Conservation (phyloP, 2,888 invertebrate species). For the Drosophila sordidapex region DNA sequence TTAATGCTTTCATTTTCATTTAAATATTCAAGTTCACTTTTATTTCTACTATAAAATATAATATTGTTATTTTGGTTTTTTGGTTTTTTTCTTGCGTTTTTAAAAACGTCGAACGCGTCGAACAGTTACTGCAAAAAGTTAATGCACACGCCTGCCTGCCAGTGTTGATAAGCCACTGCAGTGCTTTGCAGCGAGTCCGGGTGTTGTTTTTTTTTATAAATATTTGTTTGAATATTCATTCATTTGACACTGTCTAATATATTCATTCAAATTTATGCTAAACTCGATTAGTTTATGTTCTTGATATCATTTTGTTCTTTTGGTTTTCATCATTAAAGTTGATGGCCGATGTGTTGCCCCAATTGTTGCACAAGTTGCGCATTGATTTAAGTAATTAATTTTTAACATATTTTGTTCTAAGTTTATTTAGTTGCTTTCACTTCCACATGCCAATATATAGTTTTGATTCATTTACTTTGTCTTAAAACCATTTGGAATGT, state of each 20-base stretch:
- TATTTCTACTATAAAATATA: conserved; percentile 69
- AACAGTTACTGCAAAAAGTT: conserved; percentile 41
- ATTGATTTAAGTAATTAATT: conserved; percentile 56
- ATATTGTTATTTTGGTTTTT: conserved; percentile 24
- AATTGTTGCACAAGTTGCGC: conserved; percentile 19
- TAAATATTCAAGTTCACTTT: conserved; percentile 42
- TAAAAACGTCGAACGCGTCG: conserved; percentile 27
- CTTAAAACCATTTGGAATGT: conserved; percentile 67
- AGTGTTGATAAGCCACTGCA: conserved; percentile 17
- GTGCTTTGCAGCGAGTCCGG: background rate
- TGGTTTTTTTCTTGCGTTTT: conserved; percentile 30
- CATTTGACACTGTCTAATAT: conserved; percentile 20
- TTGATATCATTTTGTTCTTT: conserved; percentile 42
- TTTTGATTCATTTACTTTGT: conserved; percentile 66
- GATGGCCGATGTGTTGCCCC: conserved; percentile 34
- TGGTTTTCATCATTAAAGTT: conserved; percentile 39
- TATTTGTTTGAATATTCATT: conserved; percentile 25
- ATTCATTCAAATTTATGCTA: conserved; percentile 44
- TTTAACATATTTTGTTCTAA: conserved; percentile 49
- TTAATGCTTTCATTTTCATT: conserved; percentile 35
- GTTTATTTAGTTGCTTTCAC: conserved; percentile 39
- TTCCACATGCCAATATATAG: conserved; percentile 46
- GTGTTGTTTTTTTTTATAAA: conserved; percentile 23
- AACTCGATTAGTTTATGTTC: conserved; percentile 48
- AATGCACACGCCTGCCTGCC: conserved; percentile 12